These are phyloP conservation scores for Coleophora flavipennella DNA, from an alignment of 2,888 invertebrate species.

Conservation along the genomic window DNA sequence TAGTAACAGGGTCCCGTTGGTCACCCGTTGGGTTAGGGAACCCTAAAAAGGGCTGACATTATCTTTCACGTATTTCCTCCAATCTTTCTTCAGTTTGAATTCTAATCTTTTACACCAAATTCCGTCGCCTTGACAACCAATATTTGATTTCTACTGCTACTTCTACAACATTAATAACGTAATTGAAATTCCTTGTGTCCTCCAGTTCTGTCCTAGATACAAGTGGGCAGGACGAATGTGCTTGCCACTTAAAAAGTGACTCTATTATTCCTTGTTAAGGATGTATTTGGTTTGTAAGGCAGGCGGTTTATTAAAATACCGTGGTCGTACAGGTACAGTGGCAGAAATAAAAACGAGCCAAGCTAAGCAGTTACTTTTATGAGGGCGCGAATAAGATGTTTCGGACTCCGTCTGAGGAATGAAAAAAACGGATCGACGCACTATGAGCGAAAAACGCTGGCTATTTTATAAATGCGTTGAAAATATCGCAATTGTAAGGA, in stretches of 20 bases:
- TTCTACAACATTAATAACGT: conserved; percentile 55
- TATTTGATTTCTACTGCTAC: conserved; percentile 7
- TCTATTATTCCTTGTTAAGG: conserved; percentile 23
- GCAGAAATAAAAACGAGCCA: conserved; percentile 70
- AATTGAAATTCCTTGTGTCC: conserved; percentile 70
- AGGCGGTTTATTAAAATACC: conserved; percentile 69
- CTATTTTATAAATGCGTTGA: too few relatives aligned
- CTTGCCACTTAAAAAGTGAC: conserved; percentile 21
- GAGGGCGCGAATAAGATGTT: conserved; percentile 74
- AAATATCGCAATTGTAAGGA: too few relatives aligned
- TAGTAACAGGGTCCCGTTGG: too few relatives aligned
- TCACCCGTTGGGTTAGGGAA: too few relatives aligned
- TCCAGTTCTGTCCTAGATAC: conserved; percentile 64
- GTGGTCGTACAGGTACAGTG: conserved; percentile 69
- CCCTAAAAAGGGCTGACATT: too few relatives aligned
- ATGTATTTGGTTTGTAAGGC: conserved; percentile 21
- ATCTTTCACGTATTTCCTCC: too few relatives aligned
- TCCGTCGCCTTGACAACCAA: conserved; percentile 1
- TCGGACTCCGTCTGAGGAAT: conserved; percentile 68
- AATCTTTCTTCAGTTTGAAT: too few relatives aligned
- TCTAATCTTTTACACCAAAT: not conserved
- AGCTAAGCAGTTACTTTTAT: conserved; percentile 68
- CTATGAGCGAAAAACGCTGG: conserved; percentile 17
- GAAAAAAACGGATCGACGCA: conserved; percentile 34
- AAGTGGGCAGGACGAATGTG: conserved; percentile 59